Evolutionary conservation across 2,113 vertebrate species (phyloP), one percentile per base, ranked within the genome.

Genomic region (Pantherophis guttatus): DNA sequence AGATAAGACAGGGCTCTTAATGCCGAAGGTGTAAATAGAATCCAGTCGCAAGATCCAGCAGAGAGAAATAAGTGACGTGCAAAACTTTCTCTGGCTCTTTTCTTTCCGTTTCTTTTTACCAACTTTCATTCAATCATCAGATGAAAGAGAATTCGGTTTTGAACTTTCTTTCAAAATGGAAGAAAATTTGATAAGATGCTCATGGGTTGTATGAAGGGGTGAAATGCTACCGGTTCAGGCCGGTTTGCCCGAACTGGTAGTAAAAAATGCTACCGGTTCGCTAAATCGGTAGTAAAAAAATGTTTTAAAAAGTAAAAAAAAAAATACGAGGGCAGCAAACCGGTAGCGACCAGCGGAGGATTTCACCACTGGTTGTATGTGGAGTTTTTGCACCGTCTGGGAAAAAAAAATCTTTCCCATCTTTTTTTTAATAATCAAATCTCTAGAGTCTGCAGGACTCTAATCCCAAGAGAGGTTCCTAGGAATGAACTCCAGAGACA

Each of bases 1-100:
- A 94, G 93, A n/a, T 15, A 53, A 23, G 1, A 53, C 29, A 87
- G 5, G 2, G 2, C 29, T 96, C 85, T 92, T 91, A 94, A 88
- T 65, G 62, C 87, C 94, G 50, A 91, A 89, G 11, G 81, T 93
- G 53, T n/a, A 87, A n/a, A 90, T 10, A 52, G 26, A 53, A 29
- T 53, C 17, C n/a, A 52, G 50, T 6, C 1, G 2, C 59, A 70
- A 6, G 8, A 65, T 65, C 26, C 44, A 50, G 48, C 58, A 19
- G 9, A 44, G 23, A 58, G 24, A 58, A 58, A 55, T 10, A 58
- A 26, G 26, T 62, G 39, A 29, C 58, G 19, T 52, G 59, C 12
- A 23, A 89, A 19, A 75, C 65, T 33, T 75, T 75, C 13, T 75
- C n/a, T 12, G 5, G 5, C 13, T 33, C n/a, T 17, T 5, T 33